These are phyloP conservation scores for Gryon sp. DNA, from an alignment of 1,140 invertebrate genomes.

Conservation along the genomic window DNA sequence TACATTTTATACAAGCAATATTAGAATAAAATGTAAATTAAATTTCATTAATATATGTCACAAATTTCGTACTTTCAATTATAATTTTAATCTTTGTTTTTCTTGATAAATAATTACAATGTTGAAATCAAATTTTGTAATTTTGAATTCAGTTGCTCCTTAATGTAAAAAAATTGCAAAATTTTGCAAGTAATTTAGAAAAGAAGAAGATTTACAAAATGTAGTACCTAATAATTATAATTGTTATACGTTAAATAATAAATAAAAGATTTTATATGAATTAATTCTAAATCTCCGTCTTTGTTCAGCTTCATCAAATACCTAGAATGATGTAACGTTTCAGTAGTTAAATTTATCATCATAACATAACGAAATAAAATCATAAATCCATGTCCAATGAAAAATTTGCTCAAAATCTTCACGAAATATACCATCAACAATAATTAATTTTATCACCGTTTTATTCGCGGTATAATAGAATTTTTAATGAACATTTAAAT, in stretches of 20 bases:
- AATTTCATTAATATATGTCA: too few species aligned
- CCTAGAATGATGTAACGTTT: constrained; percentile 24
- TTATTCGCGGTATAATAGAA: constrained; percentile 62
- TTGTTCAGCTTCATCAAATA: constrained; percentile 33
- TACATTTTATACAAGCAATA: too few species aligned
- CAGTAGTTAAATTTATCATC: constrained; percentile 40
- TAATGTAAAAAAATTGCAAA: too few species aligned
- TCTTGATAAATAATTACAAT: too few species aligned
- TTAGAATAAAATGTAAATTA: too few species aligned
- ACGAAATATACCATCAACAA: constrained; percentile 47
- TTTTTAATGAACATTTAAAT: constrained; percentile 63
- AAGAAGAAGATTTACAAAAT: too few species aligned
- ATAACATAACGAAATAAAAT: constrained; percentile 41
- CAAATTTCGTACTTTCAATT: too few species aligned
- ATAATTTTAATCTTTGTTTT: too few species aligned
- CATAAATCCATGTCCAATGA: constrained; percentile 28
- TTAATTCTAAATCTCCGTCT: constrained; percentile 30
- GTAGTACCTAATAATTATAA: too few species aligned
- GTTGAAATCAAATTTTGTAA: too few species aligned
- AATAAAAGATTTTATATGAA: constrained; percentile 46
- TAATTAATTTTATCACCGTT: constrained; percentile 47
- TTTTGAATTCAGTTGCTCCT: too few species aligned
- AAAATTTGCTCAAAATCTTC: constrained; percentile 39
- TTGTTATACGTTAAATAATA: constrained; percentile 44
- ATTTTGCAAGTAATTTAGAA: too few species aligned